Base-by-base conservation (phyloP, 2,888 invertebrate genomes). In the Melinaea marsaeus region DNA sequence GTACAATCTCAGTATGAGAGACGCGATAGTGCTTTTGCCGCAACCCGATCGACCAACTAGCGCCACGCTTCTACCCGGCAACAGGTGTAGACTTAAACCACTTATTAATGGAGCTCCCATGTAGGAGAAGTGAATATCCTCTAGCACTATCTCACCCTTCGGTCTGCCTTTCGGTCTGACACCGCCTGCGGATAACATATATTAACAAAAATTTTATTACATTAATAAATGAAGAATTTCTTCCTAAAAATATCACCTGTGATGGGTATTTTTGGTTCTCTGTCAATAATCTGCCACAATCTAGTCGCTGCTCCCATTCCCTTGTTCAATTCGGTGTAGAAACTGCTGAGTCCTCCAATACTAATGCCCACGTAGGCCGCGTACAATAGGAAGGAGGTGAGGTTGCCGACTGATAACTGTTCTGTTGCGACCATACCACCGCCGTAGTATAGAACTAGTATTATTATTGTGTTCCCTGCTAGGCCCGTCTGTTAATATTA, bases 301-400 rank as follows among this genome's bases (percentile, higher is more conserved):
- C 98, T 92, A 0, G 95, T 92, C 3, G 97, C 97, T 0, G 99
- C 98, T 0, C 99, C 99, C 3, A 99, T 85, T 0, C 98, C 98
- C 79, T 96, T 96, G 88, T 98, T 99, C 68, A 99, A 81, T 78
- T 99, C 98, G 0, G 97, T 95, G 80, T 98, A 99, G 84, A 98
- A 98, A 72, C 94, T 95, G 57, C 96, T 96, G n/a, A 99, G 81
- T 11, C 98, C 97, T 57, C 95, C 95, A 48, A 98, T 93, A 48
- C 98, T 97, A 42, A 98, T 93, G 11, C 97, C 98, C 13, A 98
- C 96, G 76, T 98, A 98, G 0, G 96, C 97, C 0, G 99, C 98
- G 78, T 99, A 99, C 13, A 99, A 85, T 11, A 99, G 92, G 85
- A 99, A 99, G 0, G 99, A 96, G 0, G 98, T 98, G 22, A 99